phyloP scores from a whole-genome alignment of 2,888 invertebrate genomes.

The Coelinius sp. region DNA sequence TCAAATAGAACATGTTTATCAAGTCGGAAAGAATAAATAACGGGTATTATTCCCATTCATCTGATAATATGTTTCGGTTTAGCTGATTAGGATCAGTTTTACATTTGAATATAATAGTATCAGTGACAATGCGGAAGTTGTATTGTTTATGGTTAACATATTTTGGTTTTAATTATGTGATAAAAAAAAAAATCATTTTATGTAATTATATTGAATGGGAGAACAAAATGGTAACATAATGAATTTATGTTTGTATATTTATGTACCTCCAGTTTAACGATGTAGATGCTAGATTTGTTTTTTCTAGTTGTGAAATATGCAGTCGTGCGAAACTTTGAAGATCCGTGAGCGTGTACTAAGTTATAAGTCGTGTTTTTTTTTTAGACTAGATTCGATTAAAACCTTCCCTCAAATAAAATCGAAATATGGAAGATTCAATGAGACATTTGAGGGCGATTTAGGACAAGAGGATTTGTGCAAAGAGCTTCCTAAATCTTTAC shows the following conservation, averaged over 20 bases:
- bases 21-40: background rate
- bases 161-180: background rate
- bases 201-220: background rate
- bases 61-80: background rate
- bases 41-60: background rate
- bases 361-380: background rate
- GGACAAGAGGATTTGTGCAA: too few species aligned
- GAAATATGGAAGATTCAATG: too few species aligned
- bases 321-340: background rate
- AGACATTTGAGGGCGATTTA: too few species aligned
- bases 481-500: background rate
- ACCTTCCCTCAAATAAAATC: background rate
- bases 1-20: conserved; percentile 4
- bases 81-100: background rate
- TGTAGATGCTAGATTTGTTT: background rate
- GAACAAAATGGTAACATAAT: background rate
- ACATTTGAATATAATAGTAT: background rate
- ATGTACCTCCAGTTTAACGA: background rate
- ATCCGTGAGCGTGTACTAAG: background rate
- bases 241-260: background rate
- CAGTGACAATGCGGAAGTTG: background rate
- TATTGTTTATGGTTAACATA: background rate
- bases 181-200: background rate
- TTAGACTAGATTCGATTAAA: background rate
- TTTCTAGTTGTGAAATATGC: background rate